A percentile compares a stretch with the other conserved stretches of the same genome.
Conservation (phyloP, 1,140 invertebrate genomes). For the Harpegnathos saltator region DNA sequence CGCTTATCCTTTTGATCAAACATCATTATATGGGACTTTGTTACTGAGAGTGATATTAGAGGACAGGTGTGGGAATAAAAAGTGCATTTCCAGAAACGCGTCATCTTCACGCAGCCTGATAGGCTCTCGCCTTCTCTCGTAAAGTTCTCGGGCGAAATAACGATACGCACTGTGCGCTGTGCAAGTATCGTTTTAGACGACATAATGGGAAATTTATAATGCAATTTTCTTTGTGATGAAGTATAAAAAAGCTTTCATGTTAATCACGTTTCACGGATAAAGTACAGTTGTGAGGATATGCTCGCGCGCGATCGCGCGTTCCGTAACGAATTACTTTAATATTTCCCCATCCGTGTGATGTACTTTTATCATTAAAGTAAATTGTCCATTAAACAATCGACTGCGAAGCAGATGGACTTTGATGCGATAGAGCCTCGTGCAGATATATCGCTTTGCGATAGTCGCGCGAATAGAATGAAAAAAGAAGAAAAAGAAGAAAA, state of each 20-base stretch:
- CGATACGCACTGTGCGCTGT: background rate
- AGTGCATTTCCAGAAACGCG: no score
- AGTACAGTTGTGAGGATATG: background rate
- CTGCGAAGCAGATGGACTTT: background rate
- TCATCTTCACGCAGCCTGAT: no score
- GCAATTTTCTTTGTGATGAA: background rate
- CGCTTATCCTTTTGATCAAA: no score
- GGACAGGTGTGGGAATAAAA: no score
- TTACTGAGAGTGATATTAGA: no score
- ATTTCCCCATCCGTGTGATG: background rate
- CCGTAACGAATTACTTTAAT: constrained; percentile 1
- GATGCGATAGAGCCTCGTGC: background rate
- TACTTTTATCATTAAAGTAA: constrained; percentile 6
- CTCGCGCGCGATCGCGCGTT: background rate
- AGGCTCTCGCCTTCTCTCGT: background rate
- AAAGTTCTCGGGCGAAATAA: background rate
- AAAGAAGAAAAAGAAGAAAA: no score
- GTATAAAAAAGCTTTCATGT: constrained; percentile 18
- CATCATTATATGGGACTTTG: no score
- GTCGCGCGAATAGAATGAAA: no score
- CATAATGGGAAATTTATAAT: constrained; percentile 23
- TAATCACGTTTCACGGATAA: constrained; percentile 5
- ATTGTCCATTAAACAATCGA: constrained; percentile 13
- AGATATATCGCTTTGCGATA: background rate
- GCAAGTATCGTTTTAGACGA: background rate